Base-by-base conservation (phyloP, 1,140 invertebrate genomes). In the Melipona quadrifasciata region DNA sequence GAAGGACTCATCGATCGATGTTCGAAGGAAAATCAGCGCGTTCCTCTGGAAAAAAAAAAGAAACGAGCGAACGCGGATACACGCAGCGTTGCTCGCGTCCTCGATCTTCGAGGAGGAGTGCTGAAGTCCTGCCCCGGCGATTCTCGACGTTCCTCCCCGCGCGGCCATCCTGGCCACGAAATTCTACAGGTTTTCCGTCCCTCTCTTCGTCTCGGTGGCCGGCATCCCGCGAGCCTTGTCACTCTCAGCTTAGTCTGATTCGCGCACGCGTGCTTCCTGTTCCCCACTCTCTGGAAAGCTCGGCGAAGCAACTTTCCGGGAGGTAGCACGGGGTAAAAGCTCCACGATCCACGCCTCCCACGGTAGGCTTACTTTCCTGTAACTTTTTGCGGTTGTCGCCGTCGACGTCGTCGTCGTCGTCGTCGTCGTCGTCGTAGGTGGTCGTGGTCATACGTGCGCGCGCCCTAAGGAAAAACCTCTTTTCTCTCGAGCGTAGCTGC, bases 311-410 rank as follows among this genome's bases (percentile, higher is more conserved):
- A 84, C 72, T 80, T 86, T 65, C 57, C 67, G 73, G 68, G 85
- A 80, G 87, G 84, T 87, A 79, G 86, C 89, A 84, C 79, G 65
- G 80, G 82, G 82, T 47, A 87, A 87, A 91, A 90, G 90, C 91
- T 92, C 90, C 91, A 72, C 89, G 90, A 92, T 94, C 93, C 92
- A 93, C 93, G 93, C 92, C 92, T 93, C 91, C 92, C 86, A 86
- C 89, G 88, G 91, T 92, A 93, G 91, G 92, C 91, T 93, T 93
- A 92, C 90, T 92, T 92, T 91, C 84, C 74, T 78, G 65, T 81
- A 91, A 90, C 86, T 92, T 91, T 91, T 90, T 89, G 83, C 80
- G 83, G 77, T 64, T 68, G 85, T 89, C 65, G 75, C 77, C 77
- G 78, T 80, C 82, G 85, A 80, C 87, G 67, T 82, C 77, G 78